Evolutionary conservation across 2,113 vertebrate species (phyloP).

Genomic region (Pedetes capensis): DNA sequence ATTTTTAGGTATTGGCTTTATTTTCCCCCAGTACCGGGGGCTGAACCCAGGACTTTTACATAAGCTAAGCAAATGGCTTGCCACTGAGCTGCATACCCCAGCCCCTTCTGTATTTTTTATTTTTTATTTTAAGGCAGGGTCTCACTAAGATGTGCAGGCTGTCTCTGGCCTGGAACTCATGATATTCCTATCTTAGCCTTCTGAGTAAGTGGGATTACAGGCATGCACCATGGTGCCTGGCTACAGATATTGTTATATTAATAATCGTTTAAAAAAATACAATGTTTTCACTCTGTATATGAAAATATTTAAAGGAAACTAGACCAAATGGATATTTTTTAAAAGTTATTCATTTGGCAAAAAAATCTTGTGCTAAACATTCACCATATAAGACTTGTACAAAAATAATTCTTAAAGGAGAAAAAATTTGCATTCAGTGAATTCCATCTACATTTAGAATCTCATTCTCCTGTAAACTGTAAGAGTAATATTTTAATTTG

Average conservation of each 20-base stretch:
- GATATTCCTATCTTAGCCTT: not conserved
- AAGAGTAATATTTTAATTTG: conserved; percentile 15
- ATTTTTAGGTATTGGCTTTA: not conserved
- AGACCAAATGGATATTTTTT: not conserved
- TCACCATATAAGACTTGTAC: conserved; percentile 19
- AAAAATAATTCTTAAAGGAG: conserved; percentile 10
- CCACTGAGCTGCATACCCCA: too few species aligned
- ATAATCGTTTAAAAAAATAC: too few species aligned
- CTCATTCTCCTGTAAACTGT: conserved; percentile 9
- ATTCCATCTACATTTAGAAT: conserved; percentile 46
- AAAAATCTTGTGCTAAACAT: conserved; percentile 22
- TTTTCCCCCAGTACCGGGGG: too few species aligned
- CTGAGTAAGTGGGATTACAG: too few species aligned
- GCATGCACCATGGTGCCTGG: too few species aligned
- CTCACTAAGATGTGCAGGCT: not conserved
- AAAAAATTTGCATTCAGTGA: not conserved
- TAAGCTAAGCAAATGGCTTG: too few species aligned
- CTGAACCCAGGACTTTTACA: too few species aligned
- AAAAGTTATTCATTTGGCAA: conserved; percentile 37
- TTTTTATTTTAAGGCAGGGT: not conserved
- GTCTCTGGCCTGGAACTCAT: not conserved
- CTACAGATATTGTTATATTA: too few species aligned
- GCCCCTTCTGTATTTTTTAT: not conserved
- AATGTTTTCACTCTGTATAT: too few species aligned
- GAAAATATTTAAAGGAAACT: too few species aligned